These are phyloP conservation scores for Cerceris ruficornis DNA, from an alignment of 2,888 invertebrate species.

Conservation along the genomic window DNA sequence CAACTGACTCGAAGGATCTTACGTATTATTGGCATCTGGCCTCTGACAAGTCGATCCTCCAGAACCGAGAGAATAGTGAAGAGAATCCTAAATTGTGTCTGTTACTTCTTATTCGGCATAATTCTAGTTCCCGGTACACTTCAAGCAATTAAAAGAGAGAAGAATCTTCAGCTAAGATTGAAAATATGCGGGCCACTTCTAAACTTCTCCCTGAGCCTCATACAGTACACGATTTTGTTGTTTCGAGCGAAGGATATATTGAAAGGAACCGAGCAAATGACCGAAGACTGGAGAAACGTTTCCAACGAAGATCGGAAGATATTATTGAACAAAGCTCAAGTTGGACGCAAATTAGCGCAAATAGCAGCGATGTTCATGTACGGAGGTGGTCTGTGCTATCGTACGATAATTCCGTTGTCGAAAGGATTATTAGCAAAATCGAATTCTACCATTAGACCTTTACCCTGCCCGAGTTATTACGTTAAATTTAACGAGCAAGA, in stretches of 20 bases:
- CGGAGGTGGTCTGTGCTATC: slow-evolving; percentile 56
- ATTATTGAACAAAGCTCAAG: slow-evolving; percentile 66
- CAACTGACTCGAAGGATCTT: slow-evolving; percentile 2
- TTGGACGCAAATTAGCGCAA: slow-evolving; percentile 60
- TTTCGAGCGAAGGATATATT: slow-evolving; percentile 1
- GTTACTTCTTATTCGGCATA: slow-evolving; percentile 55
- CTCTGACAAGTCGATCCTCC: slow-evolving; percentile 3
- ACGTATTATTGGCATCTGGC: slow-evolving; percentile 53
- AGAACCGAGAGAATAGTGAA: not conserved
- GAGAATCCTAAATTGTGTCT: slow-evolving; percentile 21
- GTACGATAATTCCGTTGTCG: slow-evolving; percentile 63
- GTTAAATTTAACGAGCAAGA: not conserved
- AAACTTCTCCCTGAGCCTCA: slow-evolving; percentile 39
- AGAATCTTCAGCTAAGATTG: slow-evolving; percentile 49
- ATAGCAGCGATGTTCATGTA: slow-evolving; percentile 66
- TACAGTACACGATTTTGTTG: slow-evolving; percentile 36
- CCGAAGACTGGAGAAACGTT: slow-evolving; percentile 62
- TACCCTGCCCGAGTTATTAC: slow-evolving; percentile 39
- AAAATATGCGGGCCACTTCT: slow-evolving; percentile 64
- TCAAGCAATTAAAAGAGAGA: slow-evolving; percentile 63
- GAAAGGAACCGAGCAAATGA: slow-evolving; percentile 48
- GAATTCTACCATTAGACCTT: slow-evolving; percentile 54
- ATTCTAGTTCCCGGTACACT: slow-evolving; percentile 56
- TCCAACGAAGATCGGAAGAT: slow-evolving; percentile 39
- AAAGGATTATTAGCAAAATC: slow-evolving; percentile 35